Percentiles rank a stretch among this genome's conserved stretches.
phyloP scores from a whole-genome alignment of 2,888 invertebrate species.

The Drosophila antonietae region DNA sequence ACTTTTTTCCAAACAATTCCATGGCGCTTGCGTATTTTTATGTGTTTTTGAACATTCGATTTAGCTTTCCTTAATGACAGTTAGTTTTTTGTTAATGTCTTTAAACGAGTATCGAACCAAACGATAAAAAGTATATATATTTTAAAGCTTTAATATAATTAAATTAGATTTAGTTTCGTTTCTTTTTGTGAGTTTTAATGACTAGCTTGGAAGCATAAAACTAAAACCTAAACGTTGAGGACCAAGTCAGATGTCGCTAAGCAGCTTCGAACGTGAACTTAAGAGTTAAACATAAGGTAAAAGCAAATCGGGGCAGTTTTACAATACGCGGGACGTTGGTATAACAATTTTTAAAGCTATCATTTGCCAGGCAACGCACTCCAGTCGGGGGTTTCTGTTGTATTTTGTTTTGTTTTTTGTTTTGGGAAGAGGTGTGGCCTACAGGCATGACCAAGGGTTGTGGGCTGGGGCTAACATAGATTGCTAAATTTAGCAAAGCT shows the following conservation, averaged over 20 bases:
- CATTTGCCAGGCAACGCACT: slow-evolving; percentile 56
- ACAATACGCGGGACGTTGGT: slow-evolving; percentile 69
- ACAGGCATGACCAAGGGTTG: slow-evolving; percentile 22
- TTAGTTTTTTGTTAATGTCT: slow-evolving; percentile 34
- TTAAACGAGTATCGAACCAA: slow-evolving; percentile 45
- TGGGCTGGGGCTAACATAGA: slow-evolving; percentile 1
- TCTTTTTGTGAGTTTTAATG: slow-evolving; percentile 33
- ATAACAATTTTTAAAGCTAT: slow-evolving; percentile 77
- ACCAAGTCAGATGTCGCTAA: slow-evolving; percentile 30
- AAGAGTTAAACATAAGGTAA: slow-evolving; percentile 40
- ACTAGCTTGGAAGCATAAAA: slow-evolving; percentile 69
- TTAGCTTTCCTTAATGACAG: slow-evolving; percentile 49
- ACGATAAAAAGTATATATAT: slow-evolving; percentile 5
- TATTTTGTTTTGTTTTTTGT: not conserved
- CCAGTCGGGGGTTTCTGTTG: slow-evolving; percentile 12
- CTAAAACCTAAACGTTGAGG: slow-evolving; percentile 34
- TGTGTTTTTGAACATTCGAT: slow-evolving; percentile 58
- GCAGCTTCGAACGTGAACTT: slow-evolving; percentile 29
- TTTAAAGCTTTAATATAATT: slow-evolving; percentile 37
- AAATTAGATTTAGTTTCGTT: slow-evolving; percentile 46
- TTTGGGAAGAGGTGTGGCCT: not conserved
- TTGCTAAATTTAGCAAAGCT: slow-evolving; percentile 45
- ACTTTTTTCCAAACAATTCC: slow-evolving; percentile 80
- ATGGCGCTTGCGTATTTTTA: slow-evolving; percentile 78
- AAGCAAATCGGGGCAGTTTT: slow-evolving; percentile 73